Percentiles rank a stretch among this genome's conserved stretches.
Conservation (phyloP, 2,797 vertebrate species). For the Leuciscus waleckii region DNA sequence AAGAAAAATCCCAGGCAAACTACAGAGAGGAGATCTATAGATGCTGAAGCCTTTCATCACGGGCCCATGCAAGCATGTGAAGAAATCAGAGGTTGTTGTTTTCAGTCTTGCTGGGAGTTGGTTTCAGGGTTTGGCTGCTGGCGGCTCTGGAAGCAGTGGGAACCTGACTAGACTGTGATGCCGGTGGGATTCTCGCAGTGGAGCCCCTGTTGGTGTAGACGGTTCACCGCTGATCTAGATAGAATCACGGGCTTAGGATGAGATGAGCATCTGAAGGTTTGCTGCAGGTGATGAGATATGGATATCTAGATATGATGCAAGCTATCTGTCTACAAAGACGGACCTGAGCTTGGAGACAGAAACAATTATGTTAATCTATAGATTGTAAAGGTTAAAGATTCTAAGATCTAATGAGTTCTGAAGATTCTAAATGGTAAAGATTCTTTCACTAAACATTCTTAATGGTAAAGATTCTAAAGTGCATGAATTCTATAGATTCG, state of each 20-base stretch:
- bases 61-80: slow-evolving; percentile 73
- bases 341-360: not conserved
- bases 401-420: not conserved
- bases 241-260: slow-evolving; percentile 58
- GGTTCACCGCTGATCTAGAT: slow-evolving; percentile 19
- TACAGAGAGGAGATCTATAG: slow-evolving; percentile 70
- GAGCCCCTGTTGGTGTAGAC: slow-evolving; percentile 57
- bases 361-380: not conserved
- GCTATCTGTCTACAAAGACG: not conserved
- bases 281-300: not conserved
- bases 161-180: slow-evolving; percentile 22
- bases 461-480: not conserved
- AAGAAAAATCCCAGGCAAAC: slow-evolving; percentile 69
- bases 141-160: not conserved
- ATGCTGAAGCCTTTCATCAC: slow-evolving; percentile 74
- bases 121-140: slow-evolving; percentile 7
- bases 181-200: slow-evolving; percentile 4
- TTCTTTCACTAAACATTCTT: not conserved
- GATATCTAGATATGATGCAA: not conserved
- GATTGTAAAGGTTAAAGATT: not conserved
- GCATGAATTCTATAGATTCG: not conserved
- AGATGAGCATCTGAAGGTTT: slow-evolving; percentile 55
- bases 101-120: slow-evolving; percentile 42
- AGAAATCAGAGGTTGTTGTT: slow-evolving; percentile 57
- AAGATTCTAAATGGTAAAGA: not conserved